Conservation (phyloP, 2,888 invertebrate species). For the Eulithis testata region DNA sequence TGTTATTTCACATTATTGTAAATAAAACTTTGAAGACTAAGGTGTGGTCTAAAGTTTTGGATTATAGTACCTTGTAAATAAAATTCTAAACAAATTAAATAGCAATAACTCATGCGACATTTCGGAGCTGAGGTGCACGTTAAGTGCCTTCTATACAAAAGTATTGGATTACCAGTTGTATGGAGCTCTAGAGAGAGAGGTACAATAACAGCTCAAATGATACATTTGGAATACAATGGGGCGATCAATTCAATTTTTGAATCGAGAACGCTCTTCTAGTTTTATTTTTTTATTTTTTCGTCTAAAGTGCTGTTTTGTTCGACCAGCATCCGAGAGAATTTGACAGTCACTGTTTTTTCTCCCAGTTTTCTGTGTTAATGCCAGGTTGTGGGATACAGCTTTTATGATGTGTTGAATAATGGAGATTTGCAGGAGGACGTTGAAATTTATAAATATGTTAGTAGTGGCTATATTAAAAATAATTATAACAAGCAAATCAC, state of each 20-base stretch:
- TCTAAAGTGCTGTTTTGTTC: slow-evolving; percentile 85
- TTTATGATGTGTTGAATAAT: slow-evolving; percentile 26
- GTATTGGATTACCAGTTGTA: slow-evolving; percentile 83
- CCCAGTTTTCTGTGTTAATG: slow-evolving; percentile 71
- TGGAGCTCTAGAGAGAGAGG: slow-evolving; percentile 78
- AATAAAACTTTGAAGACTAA: slow-evolving; percentile 21
- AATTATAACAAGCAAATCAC: no score
- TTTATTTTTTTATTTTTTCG: slow-evolving; percentile 73
- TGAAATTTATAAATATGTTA: neutral
- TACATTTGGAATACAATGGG: slow-evolving; percentile 85
- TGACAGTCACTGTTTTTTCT: slow-evolving; percentile 83
- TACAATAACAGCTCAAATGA: slow-evolving; percentile 85
- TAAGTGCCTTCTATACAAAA: slow-evolving; percentile 84
- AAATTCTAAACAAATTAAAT: slow-evolving; percentile 67
- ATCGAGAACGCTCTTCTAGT: slow-evolving; percentile 84
- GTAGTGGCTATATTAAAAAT: no score
- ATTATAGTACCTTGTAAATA: slow-evolving; percentile 46
- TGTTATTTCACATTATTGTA: slow-evolving; percentile 43
- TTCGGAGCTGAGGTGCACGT: slow-evolving; percentile 65
- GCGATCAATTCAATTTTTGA: slow-evolving; percentile 85
- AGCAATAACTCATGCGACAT: slow-evolving; percentile 60
- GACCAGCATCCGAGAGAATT: slow-evolving; percentile 80
- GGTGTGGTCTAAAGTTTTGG: slow-evolving; percentile 35
- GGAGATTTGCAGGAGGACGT: slow-evolving; percentile 8
- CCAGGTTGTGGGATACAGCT: slow-evolving; percentile 60